Base-by-base conservation (phyloP, 2,113 vertebrate species). In the Gasterosteus nipponicus region DNA sequence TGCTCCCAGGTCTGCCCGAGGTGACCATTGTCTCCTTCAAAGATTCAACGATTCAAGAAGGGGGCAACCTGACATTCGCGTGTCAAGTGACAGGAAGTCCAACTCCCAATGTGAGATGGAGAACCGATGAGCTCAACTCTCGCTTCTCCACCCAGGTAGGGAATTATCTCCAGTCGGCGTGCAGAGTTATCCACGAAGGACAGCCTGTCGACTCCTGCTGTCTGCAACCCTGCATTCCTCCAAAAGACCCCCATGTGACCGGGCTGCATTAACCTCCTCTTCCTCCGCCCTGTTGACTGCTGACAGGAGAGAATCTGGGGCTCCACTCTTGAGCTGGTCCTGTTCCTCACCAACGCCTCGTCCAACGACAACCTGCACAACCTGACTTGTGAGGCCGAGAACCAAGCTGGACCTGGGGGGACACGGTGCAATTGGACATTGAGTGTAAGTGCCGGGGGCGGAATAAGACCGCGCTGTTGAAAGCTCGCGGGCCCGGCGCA, bases 341-440 rank as follows among this genome's bases (percentile, higher is more conserved):
- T 95, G 10, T 66, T 86, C 56, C 85, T 95, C 70, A 80, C 77
- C 77, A 90, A 93, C 26, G 88, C 93, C 12, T 95, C 94, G 15
- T 90, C 88, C 62, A 10, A 6, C 15, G 94, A 95, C 89, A 95
- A 95, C 82, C 89, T 94, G 69, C 91, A 91, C 85, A 95, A 95
- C 71, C 89, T 95, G 47, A 95, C 93, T 8, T 95, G 94, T 22
- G 91, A 93, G 86, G 94, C 94, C 0, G 93, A 95, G 89, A 95
- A 95, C 85, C 92, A 90, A 64, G 94, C 94, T 10, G 94, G 94
- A 63, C 94, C 92, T 2, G 87, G 87, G 89, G 92, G 61, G 93
- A 90, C 1, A 86, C 86, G 78, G 92, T 95, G 75, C 87, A 89
- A 71, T 85, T 95, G 86, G 93, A 95, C 92, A 94, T 95, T n/a